These are phyloP conservation scores for Bovichtus variegatus DNA, from an alignment of 2,797 vertebrate genomes.

Conservation along the genomic window DNA sequence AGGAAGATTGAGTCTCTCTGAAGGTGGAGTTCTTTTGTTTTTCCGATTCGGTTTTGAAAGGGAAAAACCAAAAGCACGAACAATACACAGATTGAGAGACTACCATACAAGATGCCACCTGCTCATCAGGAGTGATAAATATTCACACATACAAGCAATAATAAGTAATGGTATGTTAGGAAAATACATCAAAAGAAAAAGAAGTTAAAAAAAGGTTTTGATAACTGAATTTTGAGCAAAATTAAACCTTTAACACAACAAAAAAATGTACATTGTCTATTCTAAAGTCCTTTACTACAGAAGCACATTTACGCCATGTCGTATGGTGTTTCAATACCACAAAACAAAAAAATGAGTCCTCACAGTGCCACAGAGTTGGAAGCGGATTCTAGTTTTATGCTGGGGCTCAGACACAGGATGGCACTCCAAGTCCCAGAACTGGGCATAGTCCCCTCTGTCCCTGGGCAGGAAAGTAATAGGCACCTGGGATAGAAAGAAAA, in stretches of 20 bases:
- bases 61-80: too few species aligned
- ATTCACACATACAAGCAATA: too few species aligned
- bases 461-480: constrained; percentile 91
- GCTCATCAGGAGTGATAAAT: too few species aligned
- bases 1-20: too few species aligned
- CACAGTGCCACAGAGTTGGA: constrained; percentile 94
- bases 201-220: not conserved
- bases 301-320: not conserved
- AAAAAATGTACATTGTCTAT: not conserved
- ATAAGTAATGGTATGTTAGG: not conserved
- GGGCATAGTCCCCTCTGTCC: constrained; percentile 91
- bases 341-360: constrained; percentile 61
- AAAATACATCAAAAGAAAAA: not conserved
- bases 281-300: not conserved
- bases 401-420: constrained; percentile 89
- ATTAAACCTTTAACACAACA: not conserved
- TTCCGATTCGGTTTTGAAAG: too few species aligned
- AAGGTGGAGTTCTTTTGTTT: too few species aligned
- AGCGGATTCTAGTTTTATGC: constrained; percentile 88
- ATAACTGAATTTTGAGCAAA: not conserved
- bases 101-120: too few species aligned
- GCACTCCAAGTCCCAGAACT: constrained; percentile 97
- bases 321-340: not conserved
- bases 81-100: too few species aligned
- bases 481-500: constrained; percentile 81